Conservation (phyloP, 1,140 invertebrate species). For the Ceratina calcarata region DNA sequence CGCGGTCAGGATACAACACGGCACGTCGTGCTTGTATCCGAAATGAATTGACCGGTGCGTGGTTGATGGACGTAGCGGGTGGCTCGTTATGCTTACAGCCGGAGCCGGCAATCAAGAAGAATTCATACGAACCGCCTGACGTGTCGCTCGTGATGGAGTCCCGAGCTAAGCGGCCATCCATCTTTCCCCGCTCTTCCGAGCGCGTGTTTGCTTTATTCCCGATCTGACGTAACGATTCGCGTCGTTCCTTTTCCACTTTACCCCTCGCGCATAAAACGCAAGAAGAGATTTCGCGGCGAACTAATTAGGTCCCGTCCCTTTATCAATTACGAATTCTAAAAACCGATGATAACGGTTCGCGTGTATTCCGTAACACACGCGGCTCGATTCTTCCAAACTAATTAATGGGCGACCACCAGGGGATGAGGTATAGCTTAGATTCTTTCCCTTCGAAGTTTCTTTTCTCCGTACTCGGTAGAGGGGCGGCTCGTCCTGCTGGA, state of each 20-base stretch:
- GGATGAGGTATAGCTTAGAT: conserved; percentile 62
- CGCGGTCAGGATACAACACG: background rate
- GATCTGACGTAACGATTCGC: conserved; percentile 55
- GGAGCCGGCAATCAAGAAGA: conserved; percentile 74
- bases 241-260: background rate
- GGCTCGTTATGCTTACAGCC: conserved; percentile 75
- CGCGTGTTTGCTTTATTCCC: conserved; percentile 67
- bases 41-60: conserved; percentile 77
- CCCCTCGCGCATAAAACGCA: too few species aligned
- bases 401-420: conserved; percentile 52
- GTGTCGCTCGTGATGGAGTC: conserved; percentile 79
- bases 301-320: background rate
- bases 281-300: background rate
- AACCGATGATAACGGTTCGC: conserved; percentile 24
- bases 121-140: conserved; percentile 77
- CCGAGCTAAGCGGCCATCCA: conserved; percentile 72
- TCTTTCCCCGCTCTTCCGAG: conserved; percentile 66
- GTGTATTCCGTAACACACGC: background rate
- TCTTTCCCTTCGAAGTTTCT: conserved; percentile 74
- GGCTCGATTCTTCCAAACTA: conserved; percentile 37
- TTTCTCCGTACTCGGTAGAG: conserved; percentile 57
- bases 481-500: conserved; percentile 51
- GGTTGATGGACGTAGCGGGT: conserved; percentile 79
- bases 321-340: conserved; percentile 10
- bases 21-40: conserved; percentile 53